A percentile compares a stretch with the other conserved stretches of the same genome.
These are phyloP conservation scores for Eutolmus rufibarbis DNA, from an alignment of 2,888 invertebrate species.

Conservation along the genomic window DNA sequence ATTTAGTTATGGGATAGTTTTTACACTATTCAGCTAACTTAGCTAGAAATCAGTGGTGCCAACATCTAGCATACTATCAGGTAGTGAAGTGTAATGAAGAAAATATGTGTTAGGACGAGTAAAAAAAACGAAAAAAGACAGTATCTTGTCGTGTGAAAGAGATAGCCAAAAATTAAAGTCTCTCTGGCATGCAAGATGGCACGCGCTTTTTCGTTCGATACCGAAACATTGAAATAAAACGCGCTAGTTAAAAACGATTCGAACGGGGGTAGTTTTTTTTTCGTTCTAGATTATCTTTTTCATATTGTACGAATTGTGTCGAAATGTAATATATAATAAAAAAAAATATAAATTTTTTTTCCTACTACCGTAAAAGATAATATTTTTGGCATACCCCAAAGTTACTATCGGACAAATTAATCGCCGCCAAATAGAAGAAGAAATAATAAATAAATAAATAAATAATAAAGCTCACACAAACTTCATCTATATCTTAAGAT, in stretches of 20 bases:
- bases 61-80: not conserved
- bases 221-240: slow-evolving; percentile 30
- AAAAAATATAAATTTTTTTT: not conserved
- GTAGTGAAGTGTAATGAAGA: not conserved
- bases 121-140: not conserved
- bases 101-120: too few species aligned
- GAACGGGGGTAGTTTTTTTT: not conserved
- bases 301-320: not conserved
- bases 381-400: too few species aligned
- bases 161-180: not conserved
- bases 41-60: not conserved
- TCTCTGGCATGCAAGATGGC: slow-evolving; percentile 35
- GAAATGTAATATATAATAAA: too few species aligned
- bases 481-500: too few species aligned
- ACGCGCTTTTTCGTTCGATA: slow-evolving; percentile 41
- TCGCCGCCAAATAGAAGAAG: not conserved
- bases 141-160: not conserved
- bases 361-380: not conserved
- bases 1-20: too few species aligned
- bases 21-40: too few species aligned
- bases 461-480: not conserved
- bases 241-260: slow-evolving; percentile 1
- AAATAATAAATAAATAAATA: too few species aligned
- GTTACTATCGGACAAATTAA: not conserved
- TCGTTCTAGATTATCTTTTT: not conserved